These are phyloP conservation scores for Zoroaster sp. DNA, from an alignment of 53 echinoderm and acorn worm species.

Conservation along the genomic window DNA sequence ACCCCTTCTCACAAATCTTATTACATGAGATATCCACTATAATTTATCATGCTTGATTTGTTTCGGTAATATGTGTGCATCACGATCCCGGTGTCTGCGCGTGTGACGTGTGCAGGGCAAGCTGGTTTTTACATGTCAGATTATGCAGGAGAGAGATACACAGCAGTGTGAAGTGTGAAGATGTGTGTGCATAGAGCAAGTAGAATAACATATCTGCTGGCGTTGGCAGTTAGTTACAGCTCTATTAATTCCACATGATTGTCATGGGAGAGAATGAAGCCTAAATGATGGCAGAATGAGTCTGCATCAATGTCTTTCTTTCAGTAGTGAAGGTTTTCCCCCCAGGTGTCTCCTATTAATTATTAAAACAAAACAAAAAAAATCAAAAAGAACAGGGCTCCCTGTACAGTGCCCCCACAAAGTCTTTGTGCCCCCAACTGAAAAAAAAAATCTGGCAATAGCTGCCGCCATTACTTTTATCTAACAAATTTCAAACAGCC, in stretches of 20 bases:
- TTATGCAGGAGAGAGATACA: background rate
- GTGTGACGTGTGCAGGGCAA: background rate
- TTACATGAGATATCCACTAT: background rate
- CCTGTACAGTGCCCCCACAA: no score
- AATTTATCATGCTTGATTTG: conserved; percentile 31
- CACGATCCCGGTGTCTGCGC: background rate
- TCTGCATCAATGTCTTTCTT: background rate
- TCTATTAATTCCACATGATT: conserved; percentile 47
- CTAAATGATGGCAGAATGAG: background rate
- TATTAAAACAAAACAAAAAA: background rate
- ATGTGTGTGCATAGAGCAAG: background rate
- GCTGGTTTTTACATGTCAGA: conserved; percentile 14
- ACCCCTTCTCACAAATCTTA: conserved; percentile 6
- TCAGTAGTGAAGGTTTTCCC: no score
- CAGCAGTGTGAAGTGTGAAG: background rate
- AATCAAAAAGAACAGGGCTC: no score
- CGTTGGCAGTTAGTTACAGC: conserved; percentile 31
- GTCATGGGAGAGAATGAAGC: background rate
- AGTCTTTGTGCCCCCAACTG: no score
- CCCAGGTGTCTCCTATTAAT: no score
- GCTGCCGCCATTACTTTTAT: no score
- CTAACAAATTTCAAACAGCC: no score
- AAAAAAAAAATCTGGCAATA: no score
- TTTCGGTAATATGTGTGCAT: conserved; percentile 13
- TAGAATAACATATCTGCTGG: conserved; percentile 7